A percentile compares a stretch with the other conserved stretches of the same genome.
Evolutionary conservation across 2,888 invertebrate genomes (phyloP).

Genomic region (Alitta virens): DNA sequence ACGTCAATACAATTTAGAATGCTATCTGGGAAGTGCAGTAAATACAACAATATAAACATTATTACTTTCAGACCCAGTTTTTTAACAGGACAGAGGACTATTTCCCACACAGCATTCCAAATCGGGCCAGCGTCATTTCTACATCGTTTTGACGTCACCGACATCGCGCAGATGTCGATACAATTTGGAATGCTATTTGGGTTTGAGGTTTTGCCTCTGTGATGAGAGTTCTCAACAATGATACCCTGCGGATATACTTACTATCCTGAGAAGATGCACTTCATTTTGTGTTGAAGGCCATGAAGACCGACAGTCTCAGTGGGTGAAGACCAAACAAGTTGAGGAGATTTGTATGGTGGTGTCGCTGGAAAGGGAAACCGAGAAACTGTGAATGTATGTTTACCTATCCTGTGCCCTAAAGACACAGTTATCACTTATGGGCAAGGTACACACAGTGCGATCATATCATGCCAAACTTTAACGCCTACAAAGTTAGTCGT

Average conservation of each 20-base stretch:
- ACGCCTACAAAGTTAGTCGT: background rate
- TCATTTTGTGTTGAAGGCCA: constrained; percentile 22
- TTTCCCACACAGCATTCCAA: too few relatives aligned
- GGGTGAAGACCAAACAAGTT: constrained; percentile 23
- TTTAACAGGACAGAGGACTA: too few relatives aligned
- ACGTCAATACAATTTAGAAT: too few relatives aligned
- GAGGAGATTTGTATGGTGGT: constrained; percentile 8
- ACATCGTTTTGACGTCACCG: too few relatives aligned
- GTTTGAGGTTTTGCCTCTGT: too few relatives aligned
- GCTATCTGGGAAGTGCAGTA: too few relatives aligned
- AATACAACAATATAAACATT: too few relatives aligned
- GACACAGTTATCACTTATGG: background rate
- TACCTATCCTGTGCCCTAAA: background rate
- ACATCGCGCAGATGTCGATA: too few relatives aligned
- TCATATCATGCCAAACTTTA: background rate
- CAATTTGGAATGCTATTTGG: too few relatives aligned
- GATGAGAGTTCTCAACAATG: too few relatives aligned
- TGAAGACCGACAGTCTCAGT: constrained; percentile 14
- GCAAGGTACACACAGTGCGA: background rate
- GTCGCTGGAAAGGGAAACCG: constrained; percentile 6
- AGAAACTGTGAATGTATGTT: background rate
- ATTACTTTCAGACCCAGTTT: too few relatives aligned
- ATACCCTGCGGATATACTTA: constrained; percentile 20
- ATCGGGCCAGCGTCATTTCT: too few relatives aligned
- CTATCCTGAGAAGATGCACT: constrained; percentile 34